Evolutionary conservation across 1,140 invertebrate species (phyloP).

Genomic region (Matsumurasca onukii): DNA sequence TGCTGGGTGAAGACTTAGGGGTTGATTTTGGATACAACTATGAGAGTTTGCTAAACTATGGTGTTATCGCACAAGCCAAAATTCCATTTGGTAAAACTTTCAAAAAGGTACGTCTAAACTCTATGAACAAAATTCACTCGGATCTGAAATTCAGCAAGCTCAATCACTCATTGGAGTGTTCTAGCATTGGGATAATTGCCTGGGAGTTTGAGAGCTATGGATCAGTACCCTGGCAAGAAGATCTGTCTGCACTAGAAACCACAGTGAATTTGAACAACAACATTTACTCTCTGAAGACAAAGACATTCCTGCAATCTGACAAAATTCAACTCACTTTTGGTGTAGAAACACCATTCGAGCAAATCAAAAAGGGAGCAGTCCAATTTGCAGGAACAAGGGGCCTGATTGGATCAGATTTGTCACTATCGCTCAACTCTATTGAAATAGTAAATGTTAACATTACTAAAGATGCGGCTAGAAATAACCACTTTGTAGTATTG

Average conservation of each 20-base stretch:
- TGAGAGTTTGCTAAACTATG: conserved; percentile 20
- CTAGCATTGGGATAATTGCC: background rate
- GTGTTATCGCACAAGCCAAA: background rate
- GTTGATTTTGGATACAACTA: conserved; percentile 7
- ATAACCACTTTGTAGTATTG: background rate
- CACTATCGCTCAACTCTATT: conserved; percentile 2
- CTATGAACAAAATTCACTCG: background rate
- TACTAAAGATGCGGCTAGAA: background rate
- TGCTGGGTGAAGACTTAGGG: background rate
- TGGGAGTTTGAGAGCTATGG: conserved; percentile 3
- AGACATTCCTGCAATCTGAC: background rate
- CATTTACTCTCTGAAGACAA: background rate
- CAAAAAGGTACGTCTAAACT: background rate
- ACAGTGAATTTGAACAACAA: conserved; percentile 6
- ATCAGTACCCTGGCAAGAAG: conserved; percentile 4
- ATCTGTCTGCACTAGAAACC: background rate
- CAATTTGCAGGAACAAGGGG: background rate
- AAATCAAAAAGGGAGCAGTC: background rate
- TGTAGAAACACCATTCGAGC: conserved; percentile 6
- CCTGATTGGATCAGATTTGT: background rate
- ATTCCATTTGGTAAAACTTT: background rate
- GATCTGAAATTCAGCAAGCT: background rate
- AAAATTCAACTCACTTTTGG: background rate
- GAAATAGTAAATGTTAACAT: conserved; percentile 4
- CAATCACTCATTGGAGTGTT: background rate